phyloP scores from a whole-genome alignment of 92 coral and sea anemone genomes.

The Isaurus tuberculatus region DNA sequence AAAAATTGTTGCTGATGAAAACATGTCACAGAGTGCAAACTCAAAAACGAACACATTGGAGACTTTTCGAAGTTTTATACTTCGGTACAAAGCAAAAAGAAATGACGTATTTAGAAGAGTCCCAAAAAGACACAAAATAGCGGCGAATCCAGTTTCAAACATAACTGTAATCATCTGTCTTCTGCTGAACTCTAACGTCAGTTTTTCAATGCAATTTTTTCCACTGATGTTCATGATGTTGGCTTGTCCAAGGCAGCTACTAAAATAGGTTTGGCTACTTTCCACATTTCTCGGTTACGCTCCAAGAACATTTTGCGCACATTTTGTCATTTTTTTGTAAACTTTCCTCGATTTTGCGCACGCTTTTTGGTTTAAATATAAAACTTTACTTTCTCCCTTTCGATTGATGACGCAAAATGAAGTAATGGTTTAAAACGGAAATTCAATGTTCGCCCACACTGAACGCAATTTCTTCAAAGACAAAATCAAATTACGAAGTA shows the following conservation, averaged over 20 bases:
- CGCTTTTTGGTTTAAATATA: not conserved
- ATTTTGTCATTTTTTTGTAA: not conserved
- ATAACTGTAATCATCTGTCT: not conserved
- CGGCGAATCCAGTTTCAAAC: constrained; percentile 1
- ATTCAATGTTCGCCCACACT: not conserved
- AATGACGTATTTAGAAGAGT: not conserved
- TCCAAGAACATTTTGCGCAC: not conserved
- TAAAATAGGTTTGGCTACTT: not conserved
- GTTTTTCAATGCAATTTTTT: not conserved
- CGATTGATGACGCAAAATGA: not conserved
- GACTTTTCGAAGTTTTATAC: constrained; percentile 6
- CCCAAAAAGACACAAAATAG: not conserved
- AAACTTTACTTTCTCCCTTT: not conserved
- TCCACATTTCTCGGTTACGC: not conserved
- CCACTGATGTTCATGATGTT: constrained; percentile 19
- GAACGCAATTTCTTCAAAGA: not conserved
- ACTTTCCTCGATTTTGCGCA: not conserved
- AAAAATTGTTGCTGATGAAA: not conserved
- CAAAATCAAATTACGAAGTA: not conserved
- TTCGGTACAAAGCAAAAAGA: constrained; percentile 5
- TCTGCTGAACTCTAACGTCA: not conserved
- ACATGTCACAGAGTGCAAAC: constrained; percentile 15
- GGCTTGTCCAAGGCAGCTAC: not conserved
- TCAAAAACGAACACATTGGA: constrained; percentile 23
- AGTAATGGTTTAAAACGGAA: not conserved